phyloP scores from a whole-genome alignment of 2,888 invertebrate species.

The Perizoma affinitatum region DNA sequence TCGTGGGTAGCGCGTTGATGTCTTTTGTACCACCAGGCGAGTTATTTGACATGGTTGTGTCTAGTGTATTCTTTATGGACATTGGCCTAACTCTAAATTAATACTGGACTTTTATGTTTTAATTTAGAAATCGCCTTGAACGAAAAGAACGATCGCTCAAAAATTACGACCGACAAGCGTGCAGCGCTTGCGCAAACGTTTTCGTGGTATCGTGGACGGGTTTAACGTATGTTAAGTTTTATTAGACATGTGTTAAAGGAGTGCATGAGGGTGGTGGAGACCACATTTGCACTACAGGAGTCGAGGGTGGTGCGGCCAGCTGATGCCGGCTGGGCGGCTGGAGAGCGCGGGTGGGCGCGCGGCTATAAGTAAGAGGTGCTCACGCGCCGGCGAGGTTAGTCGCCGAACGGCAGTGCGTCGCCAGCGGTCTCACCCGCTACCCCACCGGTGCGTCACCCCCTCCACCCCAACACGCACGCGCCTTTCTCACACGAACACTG shows the following conservation, averaged over 20 bases:
- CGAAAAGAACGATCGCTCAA: constrained; percentile 6
- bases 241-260: background rate
- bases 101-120: constrained; percentile 10
- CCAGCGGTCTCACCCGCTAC: constrained; percentile 64
- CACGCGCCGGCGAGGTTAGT: constrained; percentile 80
- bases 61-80: constrained; percentile 12
- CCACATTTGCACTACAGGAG: constrained; percentile 34
- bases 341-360: constrained; percentile 60
- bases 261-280: constrained; percentile 34
- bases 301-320: constrained; percentile 14
- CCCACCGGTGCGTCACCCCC: constrained; percentile 69
- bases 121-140: constrained; percentile 11
- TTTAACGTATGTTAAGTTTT: background rate
- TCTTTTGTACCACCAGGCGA: constrained; percentile 51
- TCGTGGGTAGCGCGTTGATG: constrained; percentile 57
- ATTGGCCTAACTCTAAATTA: constrained; percentile 1
- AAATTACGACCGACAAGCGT: background rate
- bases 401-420: constrained; percentile 79
- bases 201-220: constrained; percentile 1
- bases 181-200: constrained; percentile 13
- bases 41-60: constrained; percentile 22
- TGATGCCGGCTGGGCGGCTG: constrained; percentile 27
- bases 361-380: constrained; percentile 82
- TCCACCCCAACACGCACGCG: constrained; percentile 60
- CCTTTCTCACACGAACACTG: constrained; percentile 79